Evolutionary conservation across 2,888 invertebrate genomes (phyloP).

Genomic region (Cephus nigrinus): DNA sequence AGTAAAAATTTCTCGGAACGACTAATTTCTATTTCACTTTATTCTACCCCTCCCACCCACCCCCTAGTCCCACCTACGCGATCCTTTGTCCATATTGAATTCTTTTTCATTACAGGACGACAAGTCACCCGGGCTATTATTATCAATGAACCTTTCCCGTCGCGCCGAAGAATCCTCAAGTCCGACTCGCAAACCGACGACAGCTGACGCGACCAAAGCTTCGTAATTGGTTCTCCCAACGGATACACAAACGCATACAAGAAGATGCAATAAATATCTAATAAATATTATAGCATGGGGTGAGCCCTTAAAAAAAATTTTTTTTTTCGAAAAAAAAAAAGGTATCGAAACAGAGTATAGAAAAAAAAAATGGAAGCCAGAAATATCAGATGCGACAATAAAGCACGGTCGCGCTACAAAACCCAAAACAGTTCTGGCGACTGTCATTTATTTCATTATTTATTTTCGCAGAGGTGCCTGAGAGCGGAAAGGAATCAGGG

Average conservation of each 20-base stretch:
- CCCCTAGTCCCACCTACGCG: neutral
- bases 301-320: conserved; percentile 40
- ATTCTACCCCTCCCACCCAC: conserved; percentile 10
- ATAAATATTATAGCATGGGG: conserved; percentile 60
- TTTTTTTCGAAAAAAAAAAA: conserved; percentile 35
- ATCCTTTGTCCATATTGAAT: neutral
- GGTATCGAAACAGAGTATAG: conserved; percentile 22
- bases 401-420: conserved; percentile 56
- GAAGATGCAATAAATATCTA: conserved; percentile 62
- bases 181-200: neutral
- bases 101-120: neutral
- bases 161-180: neutral
- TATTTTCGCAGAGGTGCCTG: conserved; percentile 43
- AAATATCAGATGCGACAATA: conserved; percentile 31
- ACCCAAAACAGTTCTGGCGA: conserved; percentile 63
- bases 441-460: conserved; percentile 64
- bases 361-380: neutral
- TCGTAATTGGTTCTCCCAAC: conserved; percentile 31
- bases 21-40: conserved; percentile 25
- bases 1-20: neutral
- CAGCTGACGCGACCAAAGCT: conserved; percentile 1
- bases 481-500: conserved; percentile 32
- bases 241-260: conserved; percentile 34
- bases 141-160: neutral
- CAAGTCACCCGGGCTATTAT: neutral